Conservation (phyloP, 2,113 vertebrate genomes). For the Pluvialis apricaria region DNA sequence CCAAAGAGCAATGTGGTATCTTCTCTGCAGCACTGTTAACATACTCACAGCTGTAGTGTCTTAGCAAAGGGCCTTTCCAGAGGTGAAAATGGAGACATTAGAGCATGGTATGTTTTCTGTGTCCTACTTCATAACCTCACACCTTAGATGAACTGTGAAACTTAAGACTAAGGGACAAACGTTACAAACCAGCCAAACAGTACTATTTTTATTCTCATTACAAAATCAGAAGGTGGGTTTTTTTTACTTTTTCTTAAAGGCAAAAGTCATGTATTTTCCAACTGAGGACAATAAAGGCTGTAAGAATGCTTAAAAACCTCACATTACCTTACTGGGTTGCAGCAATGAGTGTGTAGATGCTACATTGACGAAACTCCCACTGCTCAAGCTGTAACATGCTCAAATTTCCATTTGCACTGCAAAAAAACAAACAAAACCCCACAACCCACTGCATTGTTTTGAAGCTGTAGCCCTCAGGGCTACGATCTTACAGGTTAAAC, state of each 20-base stretch:
- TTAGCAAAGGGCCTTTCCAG: slow-evolving; percentile 3
- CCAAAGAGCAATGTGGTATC: not conserved
- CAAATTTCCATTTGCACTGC: not conserved
- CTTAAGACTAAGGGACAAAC: slow-evolving; percentile 34
- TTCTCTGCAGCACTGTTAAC: not conserved
- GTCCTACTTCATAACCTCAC: slow-evolving; percentile 14
- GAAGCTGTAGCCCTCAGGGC: not conserved
- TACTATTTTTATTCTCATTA: slow-evolving; percentile 34
- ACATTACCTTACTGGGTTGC: not conserved
- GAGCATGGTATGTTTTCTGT: not conserved
- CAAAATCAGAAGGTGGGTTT: not conserved
- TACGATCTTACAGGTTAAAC: not conserved
- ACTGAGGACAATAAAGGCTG: not conserved
- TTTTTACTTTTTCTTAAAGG: slow-evolving; percentile 23
- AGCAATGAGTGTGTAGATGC: not conserved
- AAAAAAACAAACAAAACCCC: not conserved
- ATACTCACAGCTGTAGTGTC: not conserved
- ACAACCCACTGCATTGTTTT: not conserved
- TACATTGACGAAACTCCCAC: not conserved
- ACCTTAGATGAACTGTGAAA: slow-evolving; percentile 41
- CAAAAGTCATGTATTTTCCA: slow-evolving; percentile 5
- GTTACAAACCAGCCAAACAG: slow-evolving; percentile 32
- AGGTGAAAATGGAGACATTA: slow-evolving; percentile 21
- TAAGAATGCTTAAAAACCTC: not conserved
- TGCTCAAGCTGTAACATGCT: not conserved